These are phyloP conservation scores for Sarcophaga variegata DNA, from an alignment of 2,888 invertebrate genomes.

Conservation along the genomic window DNA sequence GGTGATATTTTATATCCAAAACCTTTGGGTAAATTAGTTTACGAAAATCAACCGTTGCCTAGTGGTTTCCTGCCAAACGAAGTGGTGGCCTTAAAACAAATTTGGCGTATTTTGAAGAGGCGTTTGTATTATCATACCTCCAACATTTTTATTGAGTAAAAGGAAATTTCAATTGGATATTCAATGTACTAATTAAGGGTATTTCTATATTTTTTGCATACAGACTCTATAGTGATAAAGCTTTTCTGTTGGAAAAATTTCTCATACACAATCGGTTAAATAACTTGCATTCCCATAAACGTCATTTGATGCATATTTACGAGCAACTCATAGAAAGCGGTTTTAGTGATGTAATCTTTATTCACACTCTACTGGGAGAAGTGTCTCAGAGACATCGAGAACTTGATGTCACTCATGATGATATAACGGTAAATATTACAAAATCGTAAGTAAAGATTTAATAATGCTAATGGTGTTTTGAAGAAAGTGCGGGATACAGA, in stretches of 20 bases:
- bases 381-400: conserved; percentile 59
- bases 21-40: conserved; percentile 38
- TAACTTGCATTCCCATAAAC: conserved; percentile 72
- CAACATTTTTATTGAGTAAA: conserved; percentile 65
- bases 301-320: conserved; percentile 71
- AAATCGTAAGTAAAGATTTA: too few species aligned
- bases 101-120: conserved; percentile 66
- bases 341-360: conserved; percentile 69
- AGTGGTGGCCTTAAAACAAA: conserved; percentile 64
- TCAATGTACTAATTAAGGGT: background rate
- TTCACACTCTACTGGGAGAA: conserved; percentile 71
- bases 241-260: conserved; percentile 72
- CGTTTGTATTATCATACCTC: conserved; percentile 58
- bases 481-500: too few species aligned
- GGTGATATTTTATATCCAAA: conserved; percentile 58
- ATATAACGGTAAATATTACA: conserved; percentile 69
- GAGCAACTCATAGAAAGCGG: conserved; percentile 73
- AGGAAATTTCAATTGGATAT: too few species aligned
- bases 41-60: conserved; percentile 40
- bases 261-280: conserved; percentile 68
- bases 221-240: conserved; percentile 74
- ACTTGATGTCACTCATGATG: conserved; percentile 47
- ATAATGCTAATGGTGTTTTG: too few species aligned
- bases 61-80: conserved; percentile 64
- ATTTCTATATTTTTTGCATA: background rate